Evolutionary conservation across 1,140 invertebrate genomes (phyloP).

Genomic region (Penaeus chinensis): DNA sequence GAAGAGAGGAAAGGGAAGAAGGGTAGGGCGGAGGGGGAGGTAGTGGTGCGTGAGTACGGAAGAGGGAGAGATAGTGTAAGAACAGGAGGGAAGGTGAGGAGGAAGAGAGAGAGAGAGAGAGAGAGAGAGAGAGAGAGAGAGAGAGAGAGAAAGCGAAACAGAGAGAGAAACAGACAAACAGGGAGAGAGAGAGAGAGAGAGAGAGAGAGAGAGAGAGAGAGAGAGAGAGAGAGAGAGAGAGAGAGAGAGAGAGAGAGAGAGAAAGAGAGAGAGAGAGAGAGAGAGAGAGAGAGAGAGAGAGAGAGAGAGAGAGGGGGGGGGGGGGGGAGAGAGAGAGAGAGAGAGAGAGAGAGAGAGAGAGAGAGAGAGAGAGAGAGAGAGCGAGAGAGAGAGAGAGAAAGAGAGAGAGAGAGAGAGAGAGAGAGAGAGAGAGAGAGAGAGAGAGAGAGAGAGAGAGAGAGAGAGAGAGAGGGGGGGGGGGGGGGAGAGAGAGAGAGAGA

Average conservation of each 20-base stretch:
- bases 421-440: no score
- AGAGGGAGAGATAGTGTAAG: background rate
- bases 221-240: background rate
- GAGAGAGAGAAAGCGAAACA: slow-evolving; percentile 8
- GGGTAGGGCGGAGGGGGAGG: background rate
- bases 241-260: background rate
- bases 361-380: background rate
- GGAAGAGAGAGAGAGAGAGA: background rate
- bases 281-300: background rate
- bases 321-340: background rate
- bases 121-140: slow-evolving; percentile 17
- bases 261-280: background rate
- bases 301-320: background rate
- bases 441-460: slow-evolving; percentile 2
- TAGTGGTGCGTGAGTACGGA: background rate
- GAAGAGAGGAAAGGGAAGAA: background rate
- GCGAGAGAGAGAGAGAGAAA: no score
- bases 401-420: no score
- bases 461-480: background rate
- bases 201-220: background rate
- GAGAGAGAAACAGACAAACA: background rate
- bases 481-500: background rate
- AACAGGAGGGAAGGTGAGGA: background rate
- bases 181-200: background rate
- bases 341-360: background rate